These are phyloP conservation scores for Sycophila texana DNA, from an alignment of 2,888 invertebrate species.

Conservation along the genomic window DNA sequence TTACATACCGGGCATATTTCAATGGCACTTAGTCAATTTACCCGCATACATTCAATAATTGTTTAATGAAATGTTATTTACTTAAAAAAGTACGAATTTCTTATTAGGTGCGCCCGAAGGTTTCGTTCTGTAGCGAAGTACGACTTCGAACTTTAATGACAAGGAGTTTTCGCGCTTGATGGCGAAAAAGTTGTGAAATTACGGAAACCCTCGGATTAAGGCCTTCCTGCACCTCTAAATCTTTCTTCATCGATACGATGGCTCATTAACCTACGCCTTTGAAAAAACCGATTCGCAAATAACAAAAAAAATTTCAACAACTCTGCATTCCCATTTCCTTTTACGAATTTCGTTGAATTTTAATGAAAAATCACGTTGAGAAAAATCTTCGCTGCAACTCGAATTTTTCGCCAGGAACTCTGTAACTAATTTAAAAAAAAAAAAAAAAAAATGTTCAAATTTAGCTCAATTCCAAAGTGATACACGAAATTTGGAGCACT, in stretches of 20 bases:
- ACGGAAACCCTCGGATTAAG: constrained; percentile 53
- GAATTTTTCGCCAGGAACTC: no score
- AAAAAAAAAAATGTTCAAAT: no score
- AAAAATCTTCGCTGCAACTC: background rate
- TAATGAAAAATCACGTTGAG: constrained; percentile 14
- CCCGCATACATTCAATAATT: no score
- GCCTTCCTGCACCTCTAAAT: constrained; percentile 45
- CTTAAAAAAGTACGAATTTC: no score
- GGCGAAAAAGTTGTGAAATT: constrained; percentile 50
- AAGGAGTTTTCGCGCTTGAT: constrained; percentile 50
- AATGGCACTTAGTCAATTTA: no score
- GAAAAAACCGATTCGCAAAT: constrained; percentile 30
- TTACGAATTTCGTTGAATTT: background rate
- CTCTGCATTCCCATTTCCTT: constrained; percentile 10
- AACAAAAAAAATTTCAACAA: constrained; percentile 13
- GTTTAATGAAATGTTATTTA: no score
- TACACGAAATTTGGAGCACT: no score
- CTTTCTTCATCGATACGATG: constrained; percentile 53
- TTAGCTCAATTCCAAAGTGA: no score
- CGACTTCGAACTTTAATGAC: constrained; percentile 53
- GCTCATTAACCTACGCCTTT: constrained; percentile 42
- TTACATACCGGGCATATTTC: no score
- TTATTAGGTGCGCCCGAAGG: background rate
- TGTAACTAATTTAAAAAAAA: no score
- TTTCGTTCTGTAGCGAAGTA: background rate